Evolutionary conservation across 2,888 invertebrate species (phyloP).

Genomic region (Protophormia terraenovae): DNA sequence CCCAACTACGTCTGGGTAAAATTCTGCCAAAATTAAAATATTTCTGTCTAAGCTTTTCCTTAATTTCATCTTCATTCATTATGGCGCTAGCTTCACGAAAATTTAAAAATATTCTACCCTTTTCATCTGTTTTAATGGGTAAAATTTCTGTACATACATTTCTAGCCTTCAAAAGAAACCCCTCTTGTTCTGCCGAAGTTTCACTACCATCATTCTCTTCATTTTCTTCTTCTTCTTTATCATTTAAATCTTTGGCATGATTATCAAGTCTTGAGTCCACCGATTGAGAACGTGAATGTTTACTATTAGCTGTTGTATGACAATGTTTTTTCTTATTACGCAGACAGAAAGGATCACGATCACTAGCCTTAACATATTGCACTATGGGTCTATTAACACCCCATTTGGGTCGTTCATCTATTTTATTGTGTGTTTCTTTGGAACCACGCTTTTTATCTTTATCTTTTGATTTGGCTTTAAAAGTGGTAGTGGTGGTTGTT

Average conservation of each 20-base stretch:
- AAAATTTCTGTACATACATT: conserved; percentile 81
- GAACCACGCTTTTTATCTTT: conserved; percentile 76
- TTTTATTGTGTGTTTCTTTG: conserved; percentile 74
- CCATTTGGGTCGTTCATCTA: conserved; percentile 88
- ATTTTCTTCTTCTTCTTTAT: conserved; percentile 45
- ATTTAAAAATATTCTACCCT: conserved; percentile 80
- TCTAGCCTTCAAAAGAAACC: conserved; percentile 78
- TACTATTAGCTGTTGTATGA: conserved; percentile 78
- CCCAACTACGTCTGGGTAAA: conserved; percentile 78
- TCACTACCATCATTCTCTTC: not conserved
- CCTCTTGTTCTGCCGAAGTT: conserved; percentile 73
- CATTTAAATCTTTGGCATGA: conserved; percentile 49
- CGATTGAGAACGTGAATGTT: conserved; percentile 83
- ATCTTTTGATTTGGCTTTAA: conserved; percentile 79
- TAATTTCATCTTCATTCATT: conserved; percentile 81
- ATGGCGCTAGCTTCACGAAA: conserved; percentile 81
- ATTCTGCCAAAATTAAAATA: conserved; percentile 80
- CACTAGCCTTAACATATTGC: conserved; percentile 93
- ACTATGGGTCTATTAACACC: conserved; percentile 89
- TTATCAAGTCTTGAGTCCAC: conserved; percentile 78
- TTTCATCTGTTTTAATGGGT: conserved; percentile 81
- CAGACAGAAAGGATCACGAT: conserved; percentile 91
- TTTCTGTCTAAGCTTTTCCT: conserved; percentile 79
- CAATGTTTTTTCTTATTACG: conserved; percentile 83
- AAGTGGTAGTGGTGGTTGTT: conserved; percentile 80